These are phyloP conservation scores for Neoseiulus cucumeris DNA, from an alignment of 1,140 invertebrate species.

Conservation along the genomic window DNA sequence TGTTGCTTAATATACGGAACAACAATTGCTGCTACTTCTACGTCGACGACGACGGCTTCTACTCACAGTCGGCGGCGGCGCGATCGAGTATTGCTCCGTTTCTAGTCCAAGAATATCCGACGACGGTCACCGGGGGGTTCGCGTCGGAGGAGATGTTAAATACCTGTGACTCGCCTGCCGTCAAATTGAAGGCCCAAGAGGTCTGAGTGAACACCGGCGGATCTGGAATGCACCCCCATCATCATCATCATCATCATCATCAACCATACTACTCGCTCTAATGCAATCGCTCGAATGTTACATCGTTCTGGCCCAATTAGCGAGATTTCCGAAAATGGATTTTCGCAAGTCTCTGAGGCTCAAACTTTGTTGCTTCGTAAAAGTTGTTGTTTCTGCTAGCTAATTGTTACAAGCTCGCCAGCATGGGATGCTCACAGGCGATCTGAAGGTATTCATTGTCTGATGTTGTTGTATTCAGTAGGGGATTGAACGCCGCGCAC, in stretches of 20 bases:
- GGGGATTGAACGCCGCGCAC: neutral
- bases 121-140: constrained; percentile 48
- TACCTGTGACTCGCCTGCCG: constrained; percentile 59
- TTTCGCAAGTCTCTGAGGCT: no score
- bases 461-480: neutral
- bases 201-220: constrained; percentile 33
- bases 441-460: neutral
- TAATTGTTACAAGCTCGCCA: no score
- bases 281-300: neutral
- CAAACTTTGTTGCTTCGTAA: no score
- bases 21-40: neutral
- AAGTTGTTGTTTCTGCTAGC: no score
- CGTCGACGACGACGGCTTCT: no score
- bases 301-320: no score
- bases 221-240: constrained; percentile 24
- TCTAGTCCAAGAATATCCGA: constrained; percentile 51
- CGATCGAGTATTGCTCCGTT: neutral
- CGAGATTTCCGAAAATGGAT: no score
- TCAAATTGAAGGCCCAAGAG: constrained; percentile 33
- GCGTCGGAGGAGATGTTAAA: constrained; percentile 56
- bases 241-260: neutral
- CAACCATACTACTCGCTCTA: neutral
- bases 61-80: neutral
- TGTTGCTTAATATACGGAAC: no score
- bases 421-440: neutral